Base-by-base conservation (phyloP, 2,113 vertebrate species). In the Syngnathus scovelli region DNA sequence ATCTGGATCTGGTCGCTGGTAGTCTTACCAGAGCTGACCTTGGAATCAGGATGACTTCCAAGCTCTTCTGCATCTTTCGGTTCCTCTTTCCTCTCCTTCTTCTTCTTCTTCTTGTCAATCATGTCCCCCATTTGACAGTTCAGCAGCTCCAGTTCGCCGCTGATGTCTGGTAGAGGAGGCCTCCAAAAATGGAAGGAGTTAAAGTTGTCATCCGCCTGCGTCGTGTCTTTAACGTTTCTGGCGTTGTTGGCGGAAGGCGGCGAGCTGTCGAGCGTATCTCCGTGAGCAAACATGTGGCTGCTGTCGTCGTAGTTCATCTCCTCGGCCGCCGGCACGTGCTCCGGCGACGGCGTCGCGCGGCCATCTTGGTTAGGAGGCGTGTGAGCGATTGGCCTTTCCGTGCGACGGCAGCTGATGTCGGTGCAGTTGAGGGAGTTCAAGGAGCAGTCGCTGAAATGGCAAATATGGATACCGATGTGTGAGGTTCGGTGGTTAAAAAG, bases 111-210 rank as follows among this genome's bases (percentile, higher is more conserved):
- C 12, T 39, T 74, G 2, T 78, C 72, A 11, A 58, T 58, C 55
- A 36, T 18, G 27, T 71, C 71, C n/a, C 74, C 72, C 27, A 46
- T 80, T 39, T 65, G 89, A 83, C 65, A 81, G 71, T 59, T 91
- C 82, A 96, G 84, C 68, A 93, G 71, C 81, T 94, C 92, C 71
- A 95, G 75, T 54, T 96, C 95, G 64, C 91, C 86, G 21, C 91
- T 98, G 12, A 95, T 92, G 77, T 96, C 94, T 61, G 94, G 94
- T 77, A 95, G 90, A 59, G 92, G 93, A 78, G 91, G 83, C 69
- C 91, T 90, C 95, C 96, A 96, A 68, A 92, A 94, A 11, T 92
- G 78, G 69, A 95, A 94, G 15, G 90, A 91, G 80, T 80, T 93
- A 80, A 94, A 95, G 56, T 84, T 67, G 0, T 93, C 92, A 5